Conservation (phyloP, 2,113 vertebrate genomes). For the Sarotherodon lohbergeri region DNA sequence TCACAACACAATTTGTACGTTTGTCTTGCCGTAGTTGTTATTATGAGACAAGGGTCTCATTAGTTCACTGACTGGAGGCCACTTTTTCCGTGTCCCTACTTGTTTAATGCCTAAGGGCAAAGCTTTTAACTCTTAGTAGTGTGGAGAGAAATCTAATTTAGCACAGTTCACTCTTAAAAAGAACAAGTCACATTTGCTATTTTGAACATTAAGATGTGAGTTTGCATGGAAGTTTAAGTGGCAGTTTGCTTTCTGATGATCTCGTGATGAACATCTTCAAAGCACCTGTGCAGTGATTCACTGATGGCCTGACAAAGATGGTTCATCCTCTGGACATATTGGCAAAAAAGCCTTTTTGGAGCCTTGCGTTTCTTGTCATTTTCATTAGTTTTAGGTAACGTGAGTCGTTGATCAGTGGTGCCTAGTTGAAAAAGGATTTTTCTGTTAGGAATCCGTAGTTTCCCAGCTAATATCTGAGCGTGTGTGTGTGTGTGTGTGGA, state of each 20-base stretch:
- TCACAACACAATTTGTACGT: not conserved
- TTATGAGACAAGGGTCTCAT: not conserved
- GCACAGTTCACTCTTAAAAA: not conserved
- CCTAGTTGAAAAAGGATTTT: constrained; percentile 38
- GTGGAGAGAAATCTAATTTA: not conserved
- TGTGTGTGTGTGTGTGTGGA: not conserved
- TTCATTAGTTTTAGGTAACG: not conserved
- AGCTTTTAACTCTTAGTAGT: not conserved
- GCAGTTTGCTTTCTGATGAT: constrained; percentile 4
- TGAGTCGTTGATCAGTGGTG: constrained; percentile 29
- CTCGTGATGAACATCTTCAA: constrained; percentile 15
- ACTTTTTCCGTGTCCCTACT: not conserved
- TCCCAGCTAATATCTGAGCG: constrained; percentile 5
- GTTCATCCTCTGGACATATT: not conserved
- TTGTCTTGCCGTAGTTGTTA: not conserved
- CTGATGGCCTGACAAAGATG: not conserved
- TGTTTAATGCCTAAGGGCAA: not conserved
- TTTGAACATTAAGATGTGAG: not conserved
- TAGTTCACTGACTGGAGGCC: not conserved
- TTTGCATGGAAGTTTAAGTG: not conserved
- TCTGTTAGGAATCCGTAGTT: constrained; percentile 20
- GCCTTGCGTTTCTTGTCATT: not conserved
- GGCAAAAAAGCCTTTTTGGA: not conserved
- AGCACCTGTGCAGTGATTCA: not conserved
- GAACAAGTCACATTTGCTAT: not conserved